Evolutionary conservation across 1,140 invertebrate species (phyloP).

Genomic region (Aplysia californica): DNA sequence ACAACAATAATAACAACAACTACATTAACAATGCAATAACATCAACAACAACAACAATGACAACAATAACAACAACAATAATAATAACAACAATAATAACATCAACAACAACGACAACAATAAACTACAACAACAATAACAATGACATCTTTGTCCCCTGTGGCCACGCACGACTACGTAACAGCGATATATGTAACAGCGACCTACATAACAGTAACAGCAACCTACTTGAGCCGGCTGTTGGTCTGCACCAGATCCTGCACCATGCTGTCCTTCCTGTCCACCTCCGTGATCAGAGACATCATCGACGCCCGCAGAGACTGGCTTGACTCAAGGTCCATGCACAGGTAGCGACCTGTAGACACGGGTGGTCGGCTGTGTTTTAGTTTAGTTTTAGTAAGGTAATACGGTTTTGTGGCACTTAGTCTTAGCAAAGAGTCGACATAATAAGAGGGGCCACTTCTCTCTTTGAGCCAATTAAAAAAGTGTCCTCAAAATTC

Average conservation of each 20-base stretch:
- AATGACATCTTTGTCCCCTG: too few species aligned
- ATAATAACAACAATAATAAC: too few species aligned
- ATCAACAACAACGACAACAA: too few species aligned
- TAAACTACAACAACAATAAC: too few species aligned
- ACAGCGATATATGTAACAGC: too few species aligned
- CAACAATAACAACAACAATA: too few species aligned
- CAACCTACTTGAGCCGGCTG: background rate
- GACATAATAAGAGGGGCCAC: background rate
- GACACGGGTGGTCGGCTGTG: background rate
- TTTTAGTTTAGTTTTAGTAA: background rate
- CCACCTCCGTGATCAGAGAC: constrained; percentile 53
- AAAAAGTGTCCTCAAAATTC: background rate
- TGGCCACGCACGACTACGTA: too few species aligned
- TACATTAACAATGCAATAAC: too few species aligned
- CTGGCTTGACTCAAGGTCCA: constrained; percentile 29
- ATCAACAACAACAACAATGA: too few species aligned
- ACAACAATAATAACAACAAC: too few species aligned
- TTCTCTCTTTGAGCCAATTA: background rate
- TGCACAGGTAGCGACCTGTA: constrained; percentile 29
- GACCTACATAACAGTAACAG: too few species aligned
- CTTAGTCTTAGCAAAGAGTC: background rate
- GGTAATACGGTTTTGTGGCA: background rate
- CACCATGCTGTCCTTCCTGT: constrained; percentile 52
- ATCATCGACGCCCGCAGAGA: constrained; percentile 31
- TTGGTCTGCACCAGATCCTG: constrained; percentile 49